Evolutionary conservation across 1,140 invertebrate genomes (phyloP), one percentile per base, ranked within the genome.

Genomic region (Solen grandis): DNA sequence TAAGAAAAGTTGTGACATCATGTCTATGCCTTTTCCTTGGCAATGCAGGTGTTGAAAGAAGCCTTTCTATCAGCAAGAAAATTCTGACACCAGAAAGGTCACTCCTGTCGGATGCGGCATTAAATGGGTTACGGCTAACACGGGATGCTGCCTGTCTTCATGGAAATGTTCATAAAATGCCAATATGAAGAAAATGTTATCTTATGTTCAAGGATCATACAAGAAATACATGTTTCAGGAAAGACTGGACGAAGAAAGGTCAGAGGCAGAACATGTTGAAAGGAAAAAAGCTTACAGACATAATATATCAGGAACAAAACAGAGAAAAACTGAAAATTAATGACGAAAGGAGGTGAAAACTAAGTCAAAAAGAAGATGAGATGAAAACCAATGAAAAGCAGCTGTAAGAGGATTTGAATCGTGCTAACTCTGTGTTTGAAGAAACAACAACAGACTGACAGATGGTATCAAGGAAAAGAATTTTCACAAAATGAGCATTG

Each of bases 1-100:
- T 86, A n/a, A 22, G n/a, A 2, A 65, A 75, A 66, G 38, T 82
- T 50, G 72, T 85, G 31, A 83, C 79, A 63, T 38, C 74, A 27
- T 35, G 19, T 38, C 59, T 84, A 25, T 84, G 70, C 25, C 29
- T 85, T 38, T 62, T 79, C 29, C 84, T 84, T 76, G 85, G 84
- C 59, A 86, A 83, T 81, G 79, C 79, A 0, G 84, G 85, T 68
- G 73, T 81, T 46, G 83, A 85, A 54, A 68, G 83, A 74, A 77
- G 76, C 14, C 77, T 86, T 46, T 84, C 79, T 29, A 38, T 41
- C 31, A 82, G 81, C 19, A 73, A 76, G 14, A 72, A 63, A n/a
- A 59, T 81, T 2, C 52, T 86, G 19, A 60, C 78, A 36, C 52
- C 68, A 52, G 82, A 85, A 35, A 72, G 77, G 27, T 41, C 73